A percentile compares a stretch with the other conserved stretches of the same genome.
Conservation (phyloP, 2,888 invertebrate genomes). For the Anodontia alba region DNA sequence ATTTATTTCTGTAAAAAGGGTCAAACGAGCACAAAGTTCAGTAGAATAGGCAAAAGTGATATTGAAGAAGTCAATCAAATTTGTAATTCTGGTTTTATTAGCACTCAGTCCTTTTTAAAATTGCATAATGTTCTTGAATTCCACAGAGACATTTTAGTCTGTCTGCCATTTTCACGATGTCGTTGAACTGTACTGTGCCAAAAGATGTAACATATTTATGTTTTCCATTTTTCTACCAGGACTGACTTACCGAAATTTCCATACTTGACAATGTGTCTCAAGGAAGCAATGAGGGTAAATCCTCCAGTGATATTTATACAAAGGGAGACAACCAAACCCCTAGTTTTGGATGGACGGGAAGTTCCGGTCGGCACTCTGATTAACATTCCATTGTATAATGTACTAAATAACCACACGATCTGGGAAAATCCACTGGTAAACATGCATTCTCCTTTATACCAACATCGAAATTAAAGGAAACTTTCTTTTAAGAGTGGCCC, state of each 20-base stretch:
- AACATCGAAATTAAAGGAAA: not conserved
- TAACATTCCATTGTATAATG: conserved; percentile 68
- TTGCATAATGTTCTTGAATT: no score
- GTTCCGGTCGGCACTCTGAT: conserved; percentile 71
- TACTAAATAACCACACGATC: conserved; percentile 75
- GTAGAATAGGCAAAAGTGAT: no score
- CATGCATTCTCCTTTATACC: not conserved
- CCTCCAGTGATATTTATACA: conserved; percentile 76
- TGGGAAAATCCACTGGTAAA: conserved; percentile 72
- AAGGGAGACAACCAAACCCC: conserved; percentile 68
- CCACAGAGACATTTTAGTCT: no score
- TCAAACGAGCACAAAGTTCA: no score
- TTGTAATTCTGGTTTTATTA: no score
- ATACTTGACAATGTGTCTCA: conserved; percentile 79
- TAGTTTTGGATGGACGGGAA: conserved; percentile 69
- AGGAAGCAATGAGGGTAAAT: conserved; percentile 77
- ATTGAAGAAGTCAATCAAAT: no score
- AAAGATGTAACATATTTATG: no score
- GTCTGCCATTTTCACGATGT: no score
- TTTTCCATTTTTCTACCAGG: conserved; percentile 55
- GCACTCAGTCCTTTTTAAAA: no score
- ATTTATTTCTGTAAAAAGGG: no score
- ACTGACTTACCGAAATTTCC: conserved; percentile 74
- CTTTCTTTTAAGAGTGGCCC: no score
- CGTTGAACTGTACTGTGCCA: no score